Evolutionary conservation across 1,140 invertebrate species (phyloP), one percentile per base, ranked within the genome.

Genomic region (Tachypleus tridentatus): DNA sequence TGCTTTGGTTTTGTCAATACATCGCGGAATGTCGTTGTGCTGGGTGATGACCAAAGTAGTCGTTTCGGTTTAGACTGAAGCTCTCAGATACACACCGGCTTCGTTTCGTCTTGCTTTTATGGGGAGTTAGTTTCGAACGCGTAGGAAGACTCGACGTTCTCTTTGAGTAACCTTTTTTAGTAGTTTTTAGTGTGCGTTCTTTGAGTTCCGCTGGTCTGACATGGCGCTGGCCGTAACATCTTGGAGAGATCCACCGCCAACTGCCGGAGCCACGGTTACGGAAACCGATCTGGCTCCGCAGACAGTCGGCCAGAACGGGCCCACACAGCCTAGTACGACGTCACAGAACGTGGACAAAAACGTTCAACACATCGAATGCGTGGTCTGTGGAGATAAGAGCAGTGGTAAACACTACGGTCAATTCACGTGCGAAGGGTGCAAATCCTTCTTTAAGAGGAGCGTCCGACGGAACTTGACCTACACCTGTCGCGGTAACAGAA

Each of bases 401-500:
- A 94, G 90, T 71, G 96, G 96, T 66, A 98, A 98, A 79, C 96
- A 98, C 80, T 99, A 99, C 80, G 95, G 95, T 78, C 94, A 98
- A 80, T 97, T 97, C 81, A 98, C 95, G 61, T 98, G 96, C 78
- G 96, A 98, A 87, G 95, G 93, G 74, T 97, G 93, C 82, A 97
- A 97, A 78, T 94, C 91, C 73, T 96, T 96, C 82, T 98, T 98
- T 84, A 98, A 98, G 80, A 83, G 96, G 73, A 97, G 93, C 72
- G 96, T 99, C 57, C 84, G 96, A 71, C 83, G 96, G 73, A 98
- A 98, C 80, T 82, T 99, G 74, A 93, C 89, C 57, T 99, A 99
- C 80, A 96, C 94, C 69, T 99, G 97, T 82, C 84, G 96, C 71
- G 95, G 94, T 64, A 97, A 87, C 78, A 82, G 94, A 72, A 97